Percentiles rank a stretch among this genome's conserved stretches.
Conservation (phyloP, 2,888 invertebrate genomes). For the Morpho achilles region DNA sequence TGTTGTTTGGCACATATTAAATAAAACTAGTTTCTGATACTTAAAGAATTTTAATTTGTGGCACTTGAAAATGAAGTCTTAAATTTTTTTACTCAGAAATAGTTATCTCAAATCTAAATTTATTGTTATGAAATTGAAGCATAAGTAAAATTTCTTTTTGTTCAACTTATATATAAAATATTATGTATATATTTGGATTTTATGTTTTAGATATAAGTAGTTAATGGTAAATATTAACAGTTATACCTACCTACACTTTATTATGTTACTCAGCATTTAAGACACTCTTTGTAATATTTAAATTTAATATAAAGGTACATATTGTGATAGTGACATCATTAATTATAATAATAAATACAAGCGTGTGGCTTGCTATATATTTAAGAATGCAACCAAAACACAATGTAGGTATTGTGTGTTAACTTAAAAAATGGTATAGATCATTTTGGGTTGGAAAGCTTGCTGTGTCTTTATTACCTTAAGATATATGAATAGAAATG, state of each 20-base stretch:
- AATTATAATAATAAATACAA: constrained; percentile 11
- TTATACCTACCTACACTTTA: constrained; percentile 23
- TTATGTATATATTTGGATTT: constrained; percentile 70
- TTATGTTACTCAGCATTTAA: constrained; percentile 37
- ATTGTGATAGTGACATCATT: constrained; percentile 13
- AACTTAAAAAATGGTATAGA: background rate
- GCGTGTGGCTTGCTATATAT: constrained; percentile 3
- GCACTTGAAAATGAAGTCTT: background rate
- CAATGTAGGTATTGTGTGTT: too few relatives aligned
- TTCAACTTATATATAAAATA: constrained; percentile 35
- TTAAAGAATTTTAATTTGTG: too few relatives aligned
- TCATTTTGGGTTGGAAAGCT: background rate
- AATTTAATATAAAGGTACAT: constrained; percentile 15
- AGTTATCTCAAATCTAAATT: too few relatives aligned
- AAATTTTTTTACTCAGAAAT: background rate
- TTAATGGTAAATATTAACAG: constrained; percentile 48
- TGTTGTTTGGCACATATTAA: too few relatives aligned
- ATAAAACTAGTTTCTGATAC: too few relatives aligned
- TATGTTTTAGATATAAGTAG: constrained; percentile 67
- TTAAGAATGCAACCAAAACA: too few relatives aligned
- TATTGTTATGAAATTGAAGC: too few relatives aligned
- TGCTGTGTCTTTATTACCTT: constrained; percentile 8
- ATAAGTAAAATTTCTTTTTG: background rate
- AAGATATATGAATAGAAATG: constrained; percentile 12
- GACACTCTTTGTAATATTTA: constrained; percentile 20